Conservation (phyloP, 2,113 vertebrate genomes). For the Crocuta crocuta region DNA sequence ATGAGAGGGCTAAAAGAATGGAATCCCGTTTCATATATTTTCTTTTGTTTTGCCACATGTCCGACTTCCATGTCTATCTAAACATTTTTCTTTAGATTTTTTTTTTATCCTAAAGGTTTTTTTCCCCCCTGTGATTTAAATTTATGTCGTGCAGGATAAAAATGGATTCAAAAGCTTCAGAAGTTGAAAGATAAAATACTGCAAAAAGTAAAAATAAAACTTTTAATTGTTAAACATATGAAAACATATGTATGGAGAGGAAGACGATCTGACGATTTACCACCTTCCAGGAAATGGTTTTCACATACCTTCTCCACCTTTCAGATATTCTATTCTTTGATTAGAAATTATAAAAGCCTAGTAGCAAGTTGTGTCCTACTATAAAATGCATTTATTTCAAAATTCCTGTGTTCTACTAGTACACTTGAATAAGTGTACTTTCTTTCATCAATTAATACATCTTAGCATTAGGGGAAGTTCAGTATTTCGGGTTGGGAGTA, state of each 20-base stretch:
- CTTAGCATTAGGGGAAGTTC: neutral
- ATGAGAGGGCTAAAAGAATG: neutral
- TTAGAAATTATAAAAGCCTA: neutral
- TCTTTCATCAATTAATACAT: neutral
- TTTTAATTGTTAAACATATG: neutral
- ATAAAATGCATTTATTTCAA: neutral
- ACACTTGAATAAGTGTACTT: neutral
- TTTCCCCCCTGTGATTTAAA: neutral
- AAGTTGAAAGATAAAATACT: neutral
- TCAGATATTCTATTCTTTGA: too few species aligned
- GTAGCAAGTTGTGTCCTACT: neutral
- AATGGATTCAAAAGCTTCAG: accelerated
- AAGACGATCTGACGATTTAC: too few species aligned
- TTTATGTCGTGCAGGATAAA: neutral
- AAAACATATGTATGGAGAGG: neutral
- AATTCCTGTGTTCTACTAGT: neutral
- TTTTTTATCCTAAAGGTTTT: neutral
- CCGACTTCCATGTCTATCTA: neutral
- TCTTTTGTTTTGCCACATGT: neutral
- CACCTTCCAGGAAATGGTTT: neutral
- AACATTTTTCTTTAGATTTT: neutral
- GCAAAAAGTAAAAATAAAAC: neutral
- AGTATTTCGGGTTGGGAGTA: neutral
- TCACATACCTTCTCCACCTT: neutral
- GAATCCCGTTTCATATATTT: neutral